phyloP scores from a whole-genome alignment of 2,888 invertebrate species.

The Gymnosoma rotundatum region DNA sequence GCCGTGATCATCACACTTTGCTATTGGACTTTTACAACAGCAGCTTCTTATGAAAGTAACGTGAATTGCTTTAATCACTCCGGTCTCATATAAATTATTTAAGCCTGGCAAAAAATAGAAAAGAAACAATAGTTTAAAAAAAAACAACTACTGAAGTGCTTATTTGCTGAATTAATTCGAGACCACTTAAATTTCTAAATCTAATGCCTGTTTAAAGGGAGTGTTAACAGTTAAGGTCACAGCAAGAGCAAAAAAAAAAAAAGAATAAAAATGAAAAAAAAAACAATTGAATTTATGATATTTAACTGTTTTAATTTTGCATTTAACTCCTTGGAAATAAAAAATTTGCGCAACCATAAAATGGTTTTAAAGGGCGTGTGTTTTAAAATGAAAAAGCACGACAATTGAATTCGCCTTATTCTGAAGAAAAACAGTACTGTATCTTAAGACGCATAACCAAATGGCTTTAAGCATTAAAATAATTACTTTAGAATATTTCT shows the following conservation, averaged over 20 bases:
- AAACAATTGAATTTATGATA: no score
- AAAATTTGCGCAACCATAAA: no score
- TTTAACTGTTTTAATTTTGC: no score
- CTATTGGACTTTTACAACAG: not conserved
- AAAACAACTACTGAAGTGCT: not conserved
- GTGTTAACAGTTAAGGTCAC: not conserved
- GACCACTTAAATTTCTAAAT: slow-evolving; percentile 13
- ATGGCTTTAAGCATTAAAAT: no score
- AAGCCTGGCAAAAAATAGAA: slow-evolving; percentile 71
- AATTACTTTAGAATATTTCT: no score
- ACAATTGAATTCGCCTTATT: no score
- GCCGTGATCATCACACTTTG: slow-evolving; percentile 38
- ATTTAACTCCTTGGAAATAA: no score
- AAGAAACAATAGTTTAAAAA: slow-evolving; percentile 19
- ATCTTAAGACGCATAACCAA: no score
- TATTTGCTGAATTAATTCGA: slow-evolving; percentile 39
- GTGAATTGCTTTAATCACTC: slow-evolving; percentile 32
- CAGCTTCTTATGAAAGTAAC: slow-evolving; percentile 21
- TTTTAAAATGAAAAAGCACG: no score
- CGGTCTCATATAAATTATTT: slow-evolving; percentile 76
- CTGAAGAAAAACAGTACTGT: no score
- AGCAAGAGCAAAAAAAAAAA: not conserved
- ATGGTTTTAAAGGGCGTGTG: no score
- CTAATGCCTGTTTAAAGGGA: slow-evolving; percentile 3
- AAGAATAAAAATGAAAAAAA: no score